Conservation (phyloP, 2,888 invertebrate species). For the Caenorhabditis panamensis region DNA sequence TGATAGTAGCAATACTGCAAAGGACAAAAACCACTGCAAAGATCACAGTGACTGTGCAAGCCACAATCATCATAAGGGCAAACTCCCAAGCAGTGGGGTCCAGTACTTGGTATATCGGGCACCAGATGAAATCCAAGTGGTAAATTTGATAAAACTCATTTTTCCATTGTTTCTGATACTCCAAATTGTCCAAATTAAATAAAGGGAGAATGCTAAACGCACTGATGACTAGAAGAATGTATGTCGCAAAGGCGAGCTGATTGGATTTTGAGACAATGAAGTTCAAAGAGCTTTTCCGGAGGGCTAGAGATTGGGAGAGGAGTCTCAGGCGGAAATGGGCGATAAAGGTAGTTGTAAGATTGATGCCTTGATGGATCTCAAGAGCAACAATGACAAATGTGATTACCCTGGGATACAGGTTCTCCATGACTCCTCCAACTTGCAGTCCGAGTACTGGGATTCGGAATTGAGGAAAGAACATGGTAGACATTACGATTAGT, state of each 20-base stretch:
- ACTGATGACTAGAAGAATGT: constrained; percentile 27
- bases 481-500: constrained; percentile 36
- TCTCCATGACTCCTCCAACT: constrained; percentile 30
- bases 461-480: constrained; percentile 39
- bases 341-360: constrained; percentile 36
- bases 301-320: constrained; percentile 31
- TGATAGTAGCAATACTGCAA: constrained; percentile 39
- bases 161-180: constrained; percentile 32
- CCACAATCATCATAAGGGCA: constrained; percentile 22
- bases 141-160: constrained; percentile 15
- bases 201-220: constrained; percentile 27
- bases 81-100: constrained; percentile 41
- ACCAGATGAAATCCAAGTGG: constrained; percentile 26
- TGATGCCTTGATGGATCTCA: constrained; percentile 48
- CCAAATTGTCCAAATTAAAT: constrained; percentile 19
- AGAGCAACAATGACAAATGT: constrained; percentile 19
- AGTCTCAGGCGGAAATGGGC: constrained; percentile 36
- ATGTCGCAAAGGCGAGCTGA: constrained; percentile 26
- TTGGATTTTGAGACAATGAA: constrained; percentile 12
- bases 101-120: constrained; percentile 29
- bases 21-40: constrained; percentile 42
- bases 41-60: constrained; percentile 22
- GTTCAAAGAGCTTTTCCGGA: constrained; percentile 24
- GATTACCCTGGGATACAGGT: constrained; percentile 26
- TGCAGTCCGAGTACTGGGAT: constrained; percentile 39